Conservation (phyloP, 2,888 invertebrate genomes). For the Pristionchus exspectatus region DNA sequence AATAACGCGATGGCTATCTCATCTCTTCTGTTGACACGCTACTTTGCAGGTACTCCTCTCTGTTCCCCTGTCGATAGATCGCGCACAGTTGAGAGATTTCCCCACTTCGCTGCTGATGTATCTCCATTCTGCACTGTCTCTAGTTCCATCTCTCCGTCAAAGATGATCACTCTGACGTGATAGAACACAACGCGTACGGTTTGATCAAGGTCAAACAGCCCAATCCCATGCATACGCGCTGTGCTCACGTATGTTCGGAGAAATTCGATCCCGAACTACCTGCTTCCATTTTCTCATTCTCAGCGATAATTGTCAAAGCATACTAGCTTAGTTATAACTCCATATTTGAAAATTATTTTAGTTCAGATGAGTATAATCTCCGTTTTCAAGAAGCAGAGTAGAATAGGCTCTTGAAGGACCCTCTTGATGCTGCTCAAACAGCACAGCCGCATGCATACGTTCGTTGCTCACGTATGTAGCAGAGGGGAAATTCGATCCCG, state of each 20-base stretch:
- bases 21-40: slow-evolving; percentile 26
- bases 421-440: too few species aligned
- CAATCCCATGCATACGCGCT: neutral
- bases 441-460: neutral
- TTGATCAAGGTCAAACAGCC: slow-evolving; percentile 33
- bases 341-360: too few species aligned
- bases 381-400: too few species aligned
- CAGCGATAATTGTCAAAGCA: neutral
- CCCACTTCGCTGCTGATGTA: neutral
- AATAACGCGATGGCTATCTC: slow-evolving; percentile 39
- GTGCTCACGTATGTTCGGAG: neutral
- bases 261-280: neutral
- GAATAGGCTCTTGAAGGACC: too few species aligned
- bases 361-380: too few species aligned
- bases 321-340: too few species aligned
- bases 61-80: neutral
- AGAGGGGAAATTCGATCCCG: neutral
- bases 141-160: neutral
- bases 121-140: neutral
- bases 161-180: neutral
- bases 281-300: neutral
- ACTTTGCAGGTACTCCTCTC: slow-evolving; percentile 13
- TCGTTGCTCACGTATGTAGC: neutral
- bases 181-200: neutral
- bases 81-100: too few species aligned